These are phyloP conservation scores for Orius laevigatus DNA, from an alignment of 1,140 invertebrate species.

Conservation along the genomic window DNA sequence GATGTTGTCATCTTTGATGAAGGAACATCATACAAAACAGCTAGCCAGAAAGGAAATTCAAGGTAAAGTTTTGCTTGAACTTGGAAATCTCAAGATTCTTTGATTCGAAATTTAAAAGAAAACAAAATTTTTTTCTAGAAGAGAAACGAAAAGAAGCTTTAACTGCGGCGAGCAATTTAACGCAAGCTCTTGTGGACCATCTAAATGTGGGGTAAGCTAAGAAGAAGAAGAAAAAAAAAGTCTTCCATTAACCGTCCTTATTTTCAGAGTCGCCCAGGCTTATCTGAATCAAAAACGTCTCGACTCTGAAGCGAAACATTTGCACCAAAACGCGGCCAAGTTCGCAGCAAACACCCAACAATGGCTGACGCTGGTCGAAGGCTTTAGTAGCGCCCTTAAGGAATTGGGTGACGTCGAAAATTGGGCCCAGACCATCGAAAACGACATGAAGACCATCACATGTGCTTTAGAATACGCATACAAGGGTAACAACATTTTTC, in stretches of 20 bases:
- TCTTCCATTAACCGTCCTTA: constrained; percentile 11
- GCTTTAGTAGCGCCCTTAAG: constrained; percentile 89
- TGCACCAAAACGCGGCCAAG: constrained; percentile 85
- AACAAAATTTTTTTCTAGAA: constrained; percentile 44
- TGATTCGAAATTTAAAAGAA: constrained; percentile 2
- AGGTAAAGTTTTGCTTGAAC: constrained; percentile 47
- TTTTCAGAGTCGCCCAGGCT: constrained; percentile 75
- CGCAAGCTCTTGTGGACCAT: constrained; percentile 88
- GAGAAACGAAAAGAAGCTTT: constrained; percentile 85
- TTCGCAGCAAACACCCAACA: constrained; percentile 94
- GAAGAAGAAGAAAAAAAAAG: neutral
- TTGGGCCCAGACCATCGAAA: constrained; percentile 94
- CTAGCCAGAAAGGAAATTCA: constrained; percentile 59
- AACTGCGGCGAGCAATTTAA: constrained; percentile 75
- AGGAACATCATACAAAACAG: constrained; percentile 72
- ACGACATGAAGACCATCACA: constrained; percentile 85
- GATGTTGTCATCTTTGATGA: constrained; percentile 74
- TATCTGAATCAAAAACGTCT: constrained; percentile 96
- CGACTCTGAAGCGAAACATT: constrained; percentile 89
- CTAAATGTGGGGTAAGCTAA: constrained; percentile 82
- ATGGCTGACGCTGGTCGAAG: constrained; percentile 87
- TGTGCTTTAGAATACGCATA: constrained; percentile 89
- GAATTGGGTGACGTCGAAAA: constrained; percentile 98
- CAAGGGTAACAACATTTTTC: constrained; percentile 40
- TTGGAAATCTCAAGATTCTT: neutral